Base-by-base conservation (phyloP, 2,113 vertebrate species). In the Eulemur rufifrons region DNA sequence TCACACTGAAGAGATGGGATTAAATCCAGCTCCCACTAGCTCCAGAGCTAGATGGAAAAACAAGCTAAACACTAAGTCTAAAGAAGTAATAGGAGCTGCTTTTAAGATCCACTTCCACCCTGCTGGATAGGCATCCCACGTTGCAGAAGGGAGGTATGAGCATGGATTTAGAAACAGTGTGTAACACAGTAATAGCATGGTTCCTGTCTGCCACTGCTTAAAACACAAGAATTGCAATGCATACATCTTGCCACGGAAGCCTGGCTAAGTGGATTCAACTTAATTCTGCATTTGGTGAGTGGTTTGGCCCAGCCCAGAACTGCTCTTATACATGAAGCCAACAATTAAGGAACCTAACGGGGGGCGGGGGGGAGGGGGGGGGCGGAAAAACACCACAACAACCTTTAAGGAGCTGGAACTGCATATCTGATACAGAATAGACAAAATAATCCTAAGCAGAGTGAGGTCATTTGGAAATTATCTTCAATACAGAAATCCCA, bases 401-500 rank as follows among this genome's bases (percentile, higher is more conserved):
- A 66, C 4, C 39, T 29, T 2, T 47, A 52, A 91, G 6, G 20
- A 42, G 18, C 37, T 50, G 85, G 39, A 87, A 68, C 3, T 89
- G 23, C 0, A 0, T 84, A 61, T 37, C 34, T 78, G 12, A 87
- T 13, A 42, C 50, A 74, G 9, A 93, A 83, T 0, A 52, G 86
- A 61, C 14, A 17, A 59, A 74, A 76, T 20, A 85, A 88, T 42
- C 39, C 56, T 32, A 27, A 81, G 52, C 56, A 80, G 45, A 95
- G 66, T 0, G 17, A 68, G 54, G 2, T 64, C 42, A 45, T n/a
- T 76, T 54, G 56, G 61, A 74, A 61, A 76, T 54, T 18, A 71
- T 81, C 95, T 93, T 14, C 69, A 59, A 71, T 61, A 88, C 14
- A 91, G 50, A 88, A 88, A 64, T 88, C 52, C n/a, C 37, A 84